Conservation (phyloP, 1,140 invertebrate species). For the Zophobas atratus region DNA sequence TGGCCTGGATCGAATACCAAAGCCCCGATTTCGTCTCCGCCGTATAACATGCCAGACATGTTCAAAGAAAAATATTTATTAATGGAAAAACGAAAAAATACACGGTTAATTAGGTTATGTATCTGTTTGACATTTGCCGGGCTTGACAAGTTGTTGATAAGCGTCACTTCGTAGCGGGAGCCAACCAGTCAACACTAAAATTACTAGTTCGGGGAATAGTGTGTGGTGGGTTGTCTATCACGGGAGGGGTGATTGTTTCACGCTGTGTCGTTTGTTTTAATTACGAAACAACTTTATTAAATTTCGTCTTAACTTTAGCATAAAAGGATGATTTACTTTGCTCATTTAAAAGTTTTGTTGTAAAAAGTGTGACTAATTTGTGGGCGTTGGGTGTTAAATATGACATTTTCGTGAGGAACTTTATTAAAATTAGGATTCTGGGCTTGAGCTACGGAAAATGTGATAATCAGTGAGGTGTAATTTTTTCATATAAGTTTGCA, state of each 20-base stretch:
- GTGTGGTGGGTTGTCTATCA: slow-evolving; percentile 16
- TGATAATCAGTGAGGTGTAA: no score
- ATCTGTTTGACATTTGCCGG: slow-evolving; percentile 31
- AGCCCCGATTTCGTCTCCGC: slow-evolving; percentile 97
- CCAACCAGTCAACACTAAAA: slow-evolving; percentile 11
- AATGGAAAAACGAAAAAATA: slow-evolving; percentile 46
- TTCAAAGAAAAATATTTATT: slow-evolving; percentile 49
- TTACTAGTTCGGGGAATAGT: not conserved
- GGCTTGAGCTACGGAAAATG: no score
- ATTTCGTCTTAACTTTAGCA: no score
- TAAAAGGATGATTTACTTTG: not conserved
- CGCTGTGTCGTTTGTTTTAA: not conserved
- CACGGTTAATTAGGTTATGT: slow-evolving; percentile 33
- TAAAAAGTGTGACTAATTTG: no score
- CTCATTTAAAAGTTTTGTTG: not conserved
- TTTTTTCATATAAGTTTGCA: no score
- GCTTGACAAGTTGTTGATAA: slow-evolving; percentile 5
- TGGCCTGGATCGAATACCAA: slow-evolving; percentile 97
- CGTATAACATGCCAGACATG: slow-evolving; percentile 82
- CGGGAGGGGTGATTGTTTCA: not conserved
- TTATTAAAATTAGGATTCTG: no score
- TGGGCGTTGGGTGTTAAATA: no score
- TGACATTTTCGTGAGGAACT: no score
- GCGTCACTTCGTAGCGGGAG: slow-evolving; percentile 6
- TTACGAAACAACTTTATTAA: not conserved